A percentile compares a stretch with the other conserved stretches of the same genome.
Evolutionary conservation across 2,797 vertebrate genomes (phyloP).

Genomic region (Microhierax caerulescens): DNA sequence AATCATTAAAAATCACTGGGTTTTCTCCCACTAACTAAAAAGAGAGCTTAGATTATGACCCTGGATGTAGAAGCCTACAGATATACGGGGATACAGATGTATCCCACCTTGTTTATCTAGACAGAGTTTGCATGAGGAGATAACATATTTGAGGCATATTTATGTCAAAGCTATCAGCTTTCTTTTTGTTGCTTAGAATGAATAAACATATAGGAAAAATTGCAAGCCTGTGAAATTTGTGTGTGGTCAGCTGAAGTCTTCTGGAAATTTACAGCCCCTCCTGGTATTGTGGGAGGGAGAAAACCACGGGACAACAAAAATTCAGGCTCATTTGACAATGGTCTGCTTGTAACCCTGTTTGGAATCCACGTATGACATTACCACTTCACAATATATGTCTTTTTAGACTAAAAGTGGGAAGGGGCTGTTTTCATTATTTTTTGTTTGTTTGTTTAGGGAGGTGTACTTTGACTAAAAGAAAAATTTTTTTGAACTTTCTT

Average conservation of each 20-base stretch:
- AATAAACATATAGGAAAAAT: not conserved
- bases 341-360: not conserved
- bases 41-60: not conserved
- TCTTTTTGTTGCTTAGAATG: not conserved
- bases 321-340: not conserved
- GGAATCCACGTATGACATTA: not conserved
- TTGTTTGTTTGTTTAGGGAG: not conserved
- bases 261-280: not conserved
- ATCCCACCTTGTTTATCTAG: not conserved
- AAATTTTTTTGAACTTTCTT: not conserved
- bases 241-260: not conserved
- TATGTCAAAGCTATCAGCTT: not conserved
- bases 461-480: slow-evolving; percentile 38
- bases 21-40: not conserved
- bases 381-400: not conserved
- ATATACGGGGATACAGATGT: not conserved
- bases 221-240: not conserved
- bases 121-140: not conserved
- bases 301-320: not conserved
- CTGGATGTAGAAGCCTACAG: not conserved
- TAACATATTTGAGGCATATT: not conserved
- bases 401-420: not conserved
- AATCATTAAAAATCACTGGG: not conserved
- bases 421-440: not conserved
- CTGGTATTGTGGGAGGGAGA: not conserved